Evolutionary conservation across 2,888 invertebrate genomes (phyloP).

Genomic region (Tanytarsus gracilentus): DNA sequence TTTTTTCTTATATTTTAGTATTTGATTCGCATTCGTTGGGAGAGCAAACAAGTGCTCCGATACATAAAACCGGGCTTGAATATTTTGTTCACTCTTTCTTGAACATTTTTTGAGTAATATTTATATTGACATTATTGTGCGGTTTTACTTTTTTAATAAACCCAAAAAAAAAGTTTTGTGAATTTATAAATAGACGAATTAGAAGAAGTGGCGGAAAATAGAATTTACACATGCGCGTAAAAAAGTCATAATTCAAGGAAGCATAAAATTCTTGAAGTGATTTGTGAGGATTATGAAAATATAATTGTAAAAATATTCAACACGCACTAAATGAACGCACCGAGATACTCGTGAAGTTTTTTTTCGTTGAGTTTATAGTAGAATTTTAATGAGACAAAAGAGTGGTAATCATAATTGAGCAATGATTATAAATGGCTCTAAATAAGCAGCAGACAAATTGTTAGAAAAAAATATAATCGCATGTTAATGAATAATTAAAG

Average conservation of each 20-base stretch:
- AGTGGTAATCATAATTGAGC: neutral
- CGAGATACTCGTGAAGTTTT: neutral
- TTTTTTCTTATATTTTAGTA: slow-evolving; percentile 25
- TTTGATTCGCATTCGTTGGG: slow-evolving; percentile 27
- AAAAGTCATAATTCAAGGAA: neutral
- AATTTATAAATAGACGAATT: too few relatives aligned
- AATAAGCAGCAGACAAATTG: slow-evolving; percentile 13
- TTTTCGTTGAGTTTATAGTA: neutral
- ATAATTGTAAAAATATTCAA: neutral
- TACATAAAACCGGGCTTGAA: slow-evolving; percentile 15
- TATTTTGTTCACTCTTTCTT: neutral
- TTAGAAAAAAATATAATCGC: neutral
- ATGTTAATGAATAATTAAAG: slow-evolving; percentile 8
- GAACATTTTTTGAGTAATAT: neutral
- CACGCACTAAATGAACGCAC: neutral
- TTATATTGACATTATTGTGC: too few relatives aligned
- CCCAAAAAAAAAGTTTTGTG: too few relatives aligned
- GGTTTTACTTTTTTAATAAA: too few relatives aligned
- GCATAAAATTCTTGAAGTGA: neutral
- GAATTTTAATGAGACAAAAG: slow-evolving; percentile 2
- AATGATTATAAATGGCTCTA: neutral
- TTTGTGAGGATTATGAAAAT: slow-evolving; percentile 12
- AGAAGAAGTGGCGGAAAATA: too few relatives aligned
- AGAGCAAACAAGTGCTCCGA: slow-evolving; percentile 23
- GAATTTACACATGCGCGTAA: neutral